Evolutionary conservation across 1,140 invertebrate species (phyloP), one percentile per base, ranked within the genome.

Genomic region (Palaemon carinicauda): DNA sequence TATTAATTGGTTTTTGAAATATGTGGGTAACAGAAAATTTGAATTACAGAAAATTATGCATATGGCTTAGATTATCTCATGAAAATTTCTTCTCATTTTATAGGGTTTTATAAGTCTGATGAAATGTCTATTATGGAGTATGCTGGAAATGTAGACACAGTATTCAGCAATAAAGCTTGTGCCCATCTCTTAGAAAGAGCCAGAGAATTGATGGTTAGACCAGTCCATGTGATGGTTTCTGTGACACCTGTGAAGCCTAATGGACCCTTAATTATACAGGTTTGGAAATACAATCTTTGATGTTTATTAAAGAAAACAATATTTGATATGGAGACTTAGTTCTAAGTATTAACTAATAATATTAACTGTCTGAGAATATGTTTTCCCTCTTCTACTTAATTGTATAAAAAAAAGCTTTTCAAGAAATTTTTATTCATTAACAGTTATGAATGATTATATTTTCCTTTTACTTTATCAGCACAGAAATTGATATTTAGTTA

Each of bases 151-250:
- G 94, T 97, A 54, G 95, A 97, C 90, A 91, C 94, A 9, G 91
- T 96, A 29, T 97, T 96, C 92, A 94, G 95, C 52, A 94, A 95
- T 89, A 96, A 96, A 91, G 95, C 95, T 80, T 95, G 95, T 89
- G 93, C 95, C 89, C 93, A 95, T 81, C 94, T 96, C 69, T 90
- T 96, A 31, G 93, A 94, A 41, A 93, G 92, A 88, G 96, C 96
- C 0, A 92, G 94, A 60, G 92, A 92, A 87, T 94, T 98, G 29
- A 96, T 97, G 93, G 94, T 94, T 81, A 95, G 95, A 90, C 96
- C 97, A 91, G 92, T 98, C 50, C 95, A 96, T 90, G 94, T 95
- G 85, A 95, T 95, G 75, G 93, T 95, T 79, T 93, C 93, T 88
- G 91, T 94, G 41, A 91, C 91, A 29, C 89, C 91, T 56, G 89